Base-by-base conservation (phyloP, 2,888 invertebrate genomes). In the Euphydryas editha region DNA sequence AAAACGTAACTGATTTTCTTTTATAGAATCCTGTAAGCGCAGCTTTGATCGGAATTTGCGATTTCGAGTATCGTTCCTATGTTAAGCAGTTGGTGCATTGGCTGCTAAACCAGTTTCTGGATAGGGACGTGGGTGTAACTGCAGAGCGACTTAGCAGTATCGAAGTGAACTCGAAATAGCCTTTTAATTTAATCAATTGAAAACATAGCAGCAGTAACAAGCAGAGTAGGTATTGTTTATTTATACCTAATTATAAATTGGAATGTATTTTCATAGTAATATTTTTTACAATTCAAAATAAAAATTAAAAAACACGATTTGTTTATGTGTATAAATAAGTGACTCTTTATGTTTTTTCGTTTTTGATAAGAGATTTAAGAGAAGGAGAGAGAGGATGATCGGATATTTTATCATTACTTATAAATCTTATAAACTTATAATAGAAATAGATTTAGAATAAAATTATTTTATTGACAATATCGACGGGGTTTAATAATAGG, bases 41-140 rank as follows among this genome's bases (percentile, higher is more conserved):
- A 73, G 69, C 68, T 60, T 75, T 79, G 81, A 84, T 84, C 81
- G 82, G 81, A 84, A 85, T 86, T 85, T 79, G 77, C 75, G 82
- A 82, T 82, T 83, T 78, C 78, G 80, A 76, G 78, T 81, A 81
- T 80, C 76, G 77, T 81, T 81, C 75, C 76, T 74, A 72, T 75
- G 76, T 73, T 72, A 76, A 78, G 72, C 67, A 73, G 70, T 67
- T 71, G 67, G 69, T 68, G 70, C 72, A 64, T 58, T 76, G 73
- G 76, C 78, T 75, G 74, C 67, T 71, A 81, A 87, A 87, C 88
- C 87, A 78, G 88, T 87, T 81, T 72, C 71, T 65, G 67, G 70
- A 69, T 67, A 63, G 68, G 65, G 67, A 70, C 70, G 87, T 86
- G 81, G 85, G 86, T 80, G 75, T 79, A 80, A 77, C 75, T 79